Evolutionary conservation across 2,888 invertebrate species (phyloP), one percentile per base, ranked within the genome.

Genomic region (Podotricha telesiphe): DNA sequence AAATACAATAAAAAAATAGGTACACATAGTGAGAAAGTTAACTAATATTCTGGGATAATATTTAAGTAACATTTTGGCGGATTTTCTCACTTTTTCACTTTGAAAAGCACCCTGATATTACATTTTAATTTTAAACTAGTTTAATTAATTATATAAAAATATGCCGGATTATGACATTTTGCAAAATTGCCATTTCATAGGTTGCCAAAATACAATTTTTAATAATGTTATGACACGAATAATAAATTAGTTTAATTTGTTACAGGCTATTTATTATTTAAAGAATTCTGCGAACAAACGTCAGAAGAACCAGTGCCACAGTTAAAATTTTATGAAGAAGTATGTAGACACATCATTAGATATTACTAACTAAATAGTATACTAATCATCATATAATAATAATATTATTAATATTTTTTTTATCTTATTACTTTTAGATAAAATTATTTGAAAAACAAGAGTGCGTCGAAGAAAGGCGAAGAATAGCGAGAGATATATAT

Each of bases 321-420:
- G 91, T 95, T 99, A 87, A 97, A 97, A 93, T 99, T 99, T 95
- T 99, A 99, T 94, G 99, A 99, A 95, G 98, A 99, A 96, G 99
- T 99, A 94, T 94, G 13, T 59, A 0, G 11, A 22, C 42, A 42
- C 17, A 22, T 42, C 11, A 10, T n/a, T n/a, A n/a, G n/a, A n/a
- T n/a, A n/a, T 20, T 10, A 22, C 4, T 28, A 28, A 28, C 28
- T 28, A 20, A 20, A 42, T 42, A 13, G 40, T 42, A 3, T 22
- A 53, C 1, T 34, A 34, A 15, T 22, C 8, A 20, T 0, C 13
- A 19, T 37, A 1, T 22, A 13, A 50, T 50, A 4, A 22, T 22
- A 20, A 40, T 58, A 13, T 58, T 58, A 68, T 37, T 62, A 45
- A 58, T 67, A 15, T 59, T 11, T 42, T 42, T 58, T 58, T 50